These are phyloP conservation scores for Caenorhabditis uteleia DNA, from an alignment of 2,888 invertebrate species.

Conservation along the genomic window DNA sequence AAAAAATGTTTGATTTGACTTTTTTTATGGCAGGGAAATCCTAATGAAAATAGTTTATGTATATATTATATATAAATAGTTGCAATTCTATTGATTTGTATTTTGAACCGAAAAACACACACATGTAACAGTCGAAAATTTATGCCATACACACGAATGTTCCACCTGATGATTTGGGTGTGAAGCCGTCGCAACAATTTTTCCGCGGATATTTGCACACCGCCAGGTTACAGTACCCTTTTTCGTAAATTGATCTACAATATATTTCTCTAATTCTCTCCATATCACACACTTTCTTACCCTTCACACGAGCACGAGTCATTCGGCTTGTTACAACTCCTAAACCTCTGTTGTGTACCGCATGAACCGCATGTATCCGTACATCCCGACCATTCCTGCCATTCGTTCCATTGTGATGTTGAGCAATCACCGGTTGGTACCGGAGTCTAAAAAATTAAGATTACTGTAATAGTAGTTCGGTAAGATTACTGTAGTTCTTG, in stretches of 20 bases:
- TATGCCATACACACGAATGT: constrained; percentile 40
- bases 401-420: constrained; percentile 44
- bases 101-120: too few relatives aligned
- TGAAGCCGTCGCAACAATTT: constrained; percentile 49
- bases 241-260: background rate
- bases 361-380: constrained; percentile 59
- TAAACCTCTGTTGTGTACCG: constrained; percentile 50
- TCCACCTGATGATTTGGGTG: constrained; percentile 39
- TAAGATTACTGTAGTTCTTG: too few relatives aligned
- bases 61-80: too few relatives aligned
- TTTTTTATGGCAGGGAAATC: too few relatives aligned
- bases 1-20: too few relatives aligned
- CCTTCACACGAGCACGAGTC: constrained; percentile 38
- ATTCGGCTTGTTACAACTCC: constrained; percentile 42
- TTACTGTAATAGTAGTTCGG: background rate
- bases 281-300: constrained; percentile 8
- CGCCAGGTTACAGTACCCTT: constrained; percentile 45
- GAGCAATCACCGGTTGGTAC: constrained; percentile 26
- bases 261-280: background rate
- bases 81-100: too few relatives aligned
- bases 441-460: constrained; percentile 11
- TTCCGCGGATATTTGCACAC: constrained; percentile 56
- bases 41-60: too few relatives aligned
- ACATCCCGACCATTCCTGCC: constrained; percentile 56
- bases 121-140: too few relatives aligned